Evolutionary conservation across 2,113 vertebrate species (phyloP).

Genomic region (Anhinga anhinga): DNA sequence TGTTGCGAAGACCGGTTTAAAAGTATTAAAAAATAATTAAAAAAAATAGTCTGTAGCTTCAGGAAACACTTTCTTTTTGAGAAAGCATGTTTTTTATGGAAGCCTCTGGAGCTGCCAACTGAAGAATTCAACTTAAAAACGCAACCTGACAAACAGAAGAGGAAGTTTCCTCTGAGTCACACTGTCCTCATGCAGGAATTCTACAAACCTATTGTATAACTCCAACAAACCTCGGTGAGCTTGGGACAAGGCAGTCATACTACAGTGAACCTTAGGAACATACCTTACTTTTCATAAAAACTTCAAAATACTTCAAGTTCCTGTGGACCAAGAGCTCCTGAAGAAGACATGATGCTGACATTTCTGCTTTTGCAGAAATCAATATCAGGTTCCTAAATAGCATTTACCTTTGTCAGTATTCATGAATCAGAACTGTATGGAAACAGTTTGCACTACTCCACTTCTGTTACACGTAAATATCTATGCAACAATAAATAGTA

Average conservation of each 20-base stretch:
- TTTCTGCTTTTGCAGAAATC: neutral
- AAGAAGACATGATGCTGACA: accelerated
- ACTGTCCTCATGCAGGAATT: neutral
- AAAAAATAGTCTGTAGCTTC: neutral
- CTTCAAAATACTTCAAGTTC: neutral
- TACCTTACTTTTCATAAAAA: neutral
- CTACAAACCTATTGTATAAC: neutral
- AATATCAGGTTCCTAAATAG: neutral
- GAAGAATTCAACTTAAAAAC: neutral
- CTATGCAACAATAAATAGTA: neutral
- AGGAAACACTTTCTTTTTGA: neutral
- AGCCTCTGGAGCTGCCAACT: neutral
- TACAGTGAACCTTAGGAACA: neutral
- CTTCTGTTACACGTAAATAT: neutral
- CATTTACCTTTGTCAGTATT: neutral
- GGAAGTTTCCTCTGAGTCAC: neutral
- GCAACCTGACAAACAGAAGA: neutral
- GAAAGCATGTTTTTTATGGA: neutral
- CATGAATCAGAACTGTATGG: neutral
- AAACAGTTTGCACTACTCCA: neutral
- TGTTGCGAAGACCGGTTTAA: neutral
- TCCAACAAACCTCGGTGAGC: neutral
- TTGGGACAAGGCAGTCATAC: neutral
- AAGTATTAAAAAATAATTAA: too few relatives aligned
- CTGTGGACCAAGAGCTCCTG: neutral